phyloP scores from a whole-genome alignment of 23 tunicate species.

The Halocynthia aurantium region DNA sequence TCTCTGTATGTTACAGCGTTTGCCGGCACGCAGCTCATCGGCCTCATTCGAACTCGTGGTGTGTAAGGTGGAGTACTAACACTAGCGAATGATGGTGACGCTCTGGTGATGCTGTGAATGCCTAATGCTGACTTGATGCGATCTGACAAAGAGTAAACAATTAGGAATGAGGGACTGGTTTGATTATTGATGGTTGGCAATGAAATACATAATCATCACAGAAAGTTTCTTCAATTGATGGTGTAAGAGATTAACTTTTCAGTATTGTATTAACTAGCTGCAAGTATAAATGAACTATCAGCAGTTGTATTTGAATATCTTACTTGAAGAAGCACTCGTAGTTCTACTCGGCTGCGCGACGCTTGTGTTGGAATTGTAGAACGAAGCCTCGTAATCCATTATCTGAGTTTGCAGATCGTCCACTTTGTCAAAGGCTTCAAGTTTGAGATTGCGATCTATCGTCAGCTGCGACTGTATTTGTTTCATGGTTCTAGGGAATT shows the following conservation, averaged over 20 bases:
- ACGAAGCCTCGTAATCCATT: constrained; percentile 45
- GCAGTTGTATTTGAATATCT: constrained; percentile 1
- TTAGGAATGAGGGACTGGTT: constrained; percentile 6
- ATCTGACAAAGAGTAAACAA: background rate
- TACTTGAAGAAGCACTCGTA: constrained; percentile 55
- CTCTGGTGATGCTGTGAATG: constrained; percentile 17
- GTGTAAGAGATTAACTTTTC: too few species aligned
- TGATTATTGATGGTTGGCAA: constrained; percentile 18
- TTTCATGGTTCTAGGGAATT: constrained; percentile 40
- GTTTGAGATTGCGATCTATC: constrained; percentile 50
- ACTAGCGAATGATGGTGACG: background rate
- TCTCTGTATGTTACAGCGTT: constrained; percentile 3
- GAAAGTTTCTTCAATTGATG: background rate
- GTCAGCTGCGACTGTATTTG: constrained; percentile 58
- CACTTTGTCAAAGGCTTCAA: constrained; percentile 77
- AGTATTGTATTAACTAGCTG: background rate
- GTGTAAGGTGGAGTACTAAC: constrained; percentile 18
- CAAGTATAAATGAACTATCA: background rate
- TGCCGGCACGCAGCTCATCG: constrained; percentile 58
- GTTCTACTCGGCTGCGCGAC: constrained; percentile 34
- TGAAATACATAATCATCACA: constrained; percentile 15
- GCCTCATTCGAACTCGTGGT: constrained; percentile 48
- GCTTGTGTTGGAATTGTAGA: constrained; percentile 10
- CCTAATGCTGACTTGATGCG: constrained; percentile 21
- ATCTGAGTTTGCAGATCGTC: constrained; percentile 76